A percentile compares a stretch with the other conserved stretches of the same genome.
These are phyloP conservation scores for rat (Rattus norvegicus) DNA, from an alignment of 2,113 vertebrate genomes.

Conservation along the genomic window GRCr8 NC_086037.1:52734001-52734500, in stretches of 20 bases:
- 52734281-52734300: neutral
- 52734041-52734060: neutral
- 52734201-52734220: neutral
- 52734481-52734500: conserved; percentile 14
- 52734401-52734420: neutral
- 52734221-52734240: neutral
- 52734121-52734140: neutral
- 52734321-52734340: neutral
- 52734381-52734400: neutral
- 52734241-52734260: neutral
- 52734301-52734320: neutral
- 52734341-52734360: neutral
- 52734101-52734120: neutral
- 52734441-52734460: neutral
- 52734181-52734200: neutral
- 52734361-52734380: neutral
- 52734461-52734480: neutral
- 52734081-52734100: neutral
- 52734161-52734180: neutral
- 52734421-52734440: neutral
- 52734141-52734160: neutral
- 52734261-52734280: neutral
- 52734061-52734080: neutral
- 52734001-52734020: neutral
- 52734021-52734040: neutral